Evolutionary conservation across 2,888 invertebrate species (phyloP).

Genomic region (Ptilodon capucinus): DNA sequence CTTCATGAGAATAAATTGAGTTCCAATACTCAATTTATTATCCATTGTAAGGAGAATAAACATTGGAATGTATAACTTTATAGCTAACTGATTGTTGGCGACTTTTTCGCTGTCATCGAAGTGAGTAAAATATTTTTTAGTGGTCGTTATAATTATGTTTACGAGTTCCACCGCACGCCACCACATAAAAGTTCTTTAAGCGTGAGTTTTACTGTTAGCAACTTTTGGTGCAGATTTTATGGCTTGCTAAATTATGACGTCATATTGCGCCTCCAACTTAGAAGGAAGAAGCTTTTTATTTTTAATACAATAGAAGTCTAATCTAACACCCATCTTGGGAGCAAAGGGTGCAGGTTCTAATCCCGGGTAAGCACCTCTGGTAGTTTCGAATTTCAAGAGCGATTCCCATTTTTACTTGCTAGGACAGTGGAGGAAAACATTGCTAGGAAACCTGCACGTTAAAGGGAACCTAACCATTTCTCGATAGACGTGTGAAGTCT

Average conservation of each 20-base stretch:
- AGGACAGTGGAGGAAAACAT: too few relatives aligned
- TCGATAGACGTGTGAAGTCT: too few relatives aligned
- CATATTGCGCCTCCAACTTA: slow-evolving; percentile 9
- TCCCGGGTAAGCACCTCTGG: too few relatives aligned
- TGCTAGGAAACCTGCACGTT: too few relatives aligned
- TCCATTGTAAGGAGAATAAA: slow-evolving; percentile 24
- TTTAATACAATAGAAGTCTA: too few relatives aligned
- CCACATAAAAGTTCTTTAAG: slow-evolving; percentile 44
- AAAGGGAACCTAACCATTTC: too few relatives aligned
- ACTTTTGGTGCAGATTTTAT: slow-evolving; percentile 36
- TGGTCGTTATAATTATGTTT: slow-evolving; percentile 56
- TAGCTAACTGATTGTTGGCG: slow-evolving; percentile 31
- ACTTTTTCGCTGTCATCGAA: slow-evolving; percentile 40
- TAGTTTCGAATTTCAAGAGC: too few relatives aligned
- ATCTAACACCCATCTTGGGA: too few relatives aligned
- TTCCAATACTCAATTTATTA: slow-evolving; percentile 4
- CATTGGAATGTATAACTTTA: slow-evolving; percentile 23
- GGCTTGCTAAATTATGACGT: slow-evolving; percentile 30
- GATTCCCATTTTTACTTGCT: too few relatives aligned
- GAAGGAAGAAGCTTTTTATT: not conserved
- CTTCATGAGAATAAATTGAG: too few relatives aligned
- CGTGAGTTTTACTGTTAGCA: slow-evolving; percentile 44
- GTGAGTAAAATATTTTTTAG: slow-evolving; percentile 46
- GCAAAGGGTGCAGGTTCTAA: too few relatives aligned
- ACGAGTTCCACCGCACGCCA: slow-evolving; percentile 47